A percentile compares a stretch with the other conserved stretches of the same genome.
phyloP scores from a whole-genome alignment of 2,888 invertebrate genomes.

The Luffia ferchaultella region DNA sequence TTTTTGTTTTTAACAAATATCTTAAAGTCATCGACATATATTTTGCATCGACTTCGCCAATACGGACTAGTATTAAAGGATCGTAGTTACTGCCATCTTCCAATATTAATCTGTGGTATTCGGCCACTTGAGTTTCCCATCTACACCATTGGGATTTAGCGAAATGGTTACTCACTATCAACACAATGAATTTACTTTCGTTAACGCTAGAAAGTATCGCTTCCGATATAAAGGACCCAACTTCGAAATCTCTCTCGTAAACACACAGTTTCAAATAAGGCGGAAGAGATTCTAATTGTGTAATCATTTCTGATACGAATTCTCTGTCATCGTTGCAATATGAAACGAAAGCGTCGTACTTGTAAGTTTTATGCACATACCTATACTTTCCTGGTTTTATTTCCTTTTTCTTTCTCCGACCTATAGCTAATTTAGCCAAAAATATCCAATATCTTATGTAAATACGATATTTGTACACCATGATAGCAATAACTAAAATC shows the following conservation, averaged over 20 bases:
- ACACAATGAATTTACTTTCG: conserved; percentile 69
- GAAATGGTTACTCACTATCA: conserved; percentile 73
- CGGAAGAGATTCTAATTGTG: conserved; percentile 65
- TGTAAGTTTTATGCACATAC: conserved; percentile 31
- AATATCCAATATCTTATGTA: conserved; percentile 65
- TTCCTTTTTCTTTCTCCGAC: conserved; percentile 33
- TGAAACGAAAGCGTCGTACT: conserved; percentile 69
- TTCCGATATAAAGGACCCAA: conserved; percentile 71
- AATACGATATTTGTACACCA: conserved; percentile 48
- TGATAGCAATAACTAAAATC: conserved; percentile 26
- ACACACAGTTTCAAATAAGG: conserved; percentile 72
- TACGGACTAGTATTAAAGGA: conserved; percentile 68
- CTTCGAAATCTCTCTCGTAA: conserved; percentile 73
- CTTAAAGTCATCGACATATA: conserved; percentile 68
- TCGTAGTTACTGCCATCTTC: conserved; percentile 65
- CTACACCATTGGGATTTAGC: conserved; percentile 77
- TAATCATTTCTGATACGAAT: conserved; percentile 68
- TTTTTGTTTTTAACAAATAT: conserved; percentile 69
- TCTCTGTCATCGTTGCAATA: conserved; percentile 68
- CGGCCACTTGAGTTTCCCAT: conserved; percentile 74
- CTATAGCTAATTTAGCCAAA: conserved; percentile 57
- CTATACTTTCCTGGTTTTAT: conserved; percentile 18
- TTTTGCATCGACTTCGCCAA: conserved; percentile 64
- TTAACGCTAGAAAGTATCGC: conserved; percentile 71
- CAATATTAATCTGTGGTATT: conserved; percentile 69